These are phyloP conservation scores for Oxystoma pomonae DNA, from an alignment of 2,888 invertebrate species.

Conservation along the genomic window DNA sequence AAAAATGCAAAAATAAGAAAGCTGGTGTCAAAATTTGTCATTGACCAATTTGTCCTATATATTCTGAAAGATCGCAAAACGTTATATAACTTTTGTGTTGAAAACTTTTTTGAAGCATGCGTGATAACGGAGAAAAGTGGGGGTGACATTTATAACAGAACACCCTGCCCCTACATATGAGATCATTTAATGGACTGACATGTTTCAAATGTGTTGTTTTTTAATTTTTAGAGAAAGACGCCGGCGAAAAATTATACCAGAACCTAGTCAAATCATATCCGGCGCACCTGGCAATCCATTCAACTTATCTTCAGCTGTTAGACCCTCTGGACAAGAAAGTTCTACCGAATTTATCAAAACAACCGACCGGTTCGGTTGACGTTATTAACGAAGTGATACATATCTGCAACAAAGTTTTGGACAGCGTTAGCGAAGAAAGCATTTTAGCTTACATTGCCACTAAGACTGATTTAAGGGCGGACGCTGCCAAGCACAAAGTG, in stretches of 20 bases:
- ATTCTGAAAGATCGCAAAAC: too few relatives aligned
- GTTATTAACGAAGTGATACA: constrained; percentile 55
- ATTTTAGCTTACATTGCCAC: constrained; percentile 79
- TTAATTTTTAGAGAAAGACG: constrained; percentile 33
- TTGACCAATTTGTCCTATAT: too few relatives aligned
- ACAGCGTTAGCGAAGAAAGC: constrained; percentile 70
- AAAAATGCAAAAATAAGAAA: too few relatives aligned
- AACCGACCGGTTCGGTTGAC: constrained; percentile 24
- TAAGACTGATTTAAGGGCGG: constrained; percentile 77
- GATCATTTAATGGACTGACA: too few relatives aligned
- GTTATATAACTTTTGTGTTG: too few relatives aligned
- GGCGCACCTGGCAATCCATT: constrained; percentile 71
- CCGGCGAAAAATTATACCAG: constrained; percentile 60
- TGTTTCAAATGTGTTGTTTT: background rate
- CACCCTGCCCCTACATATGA: too few relatives aligned
- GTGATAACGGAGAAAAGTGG: too few relatives aligned
- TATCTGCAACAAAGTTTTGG: constrained; percentile 63
- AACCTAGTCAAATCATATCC: constrained; percentile 69
- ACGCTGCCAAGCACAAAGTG: constrained; percentile 57
- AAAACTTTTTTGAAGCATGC: too few relatives aligned
- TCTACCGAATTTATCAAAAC: constrained; percentile 39
- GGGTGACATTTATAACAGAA: too few relatives aligned
- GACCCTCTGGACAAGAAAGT: constrained; percentile 57
- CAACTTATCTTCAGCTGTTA: constrained; percentile 73
- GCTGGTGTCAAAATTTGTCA: too few relatives aligned